These are phyloP conservation scores for Anhinga rufa DNA, from an alignment of 2,113 vertebrate species.

Conservation along the genomic window DNA sequence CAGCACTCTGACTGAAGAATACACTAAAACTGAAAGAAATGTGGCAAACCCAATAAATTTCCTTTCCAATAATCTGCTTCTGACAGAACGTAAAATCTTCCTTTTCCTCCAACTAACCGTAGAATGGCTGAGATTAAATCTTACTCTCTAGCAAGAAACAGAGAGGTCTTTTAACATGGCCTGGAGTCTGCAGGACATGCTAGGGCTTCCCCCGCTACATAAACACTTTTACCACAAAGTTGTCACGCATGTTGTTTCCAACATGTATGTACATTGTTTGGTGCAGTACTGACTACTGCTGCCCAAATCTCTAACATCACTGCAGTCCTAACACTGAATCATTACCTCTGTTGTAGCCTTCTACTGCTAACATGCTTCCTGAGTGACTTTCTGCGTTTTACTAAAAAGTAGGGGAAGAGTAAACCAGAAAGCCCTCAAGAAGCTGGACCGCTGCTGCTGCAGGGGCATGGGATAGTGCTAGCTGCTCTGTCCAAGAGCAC, in stretches of 20 bases:
- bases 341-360: not conserved
- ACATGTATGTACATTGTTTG: accelerated
- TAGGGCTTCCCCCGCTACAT: not conserved
- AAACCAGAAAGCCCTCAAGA: not conserved
- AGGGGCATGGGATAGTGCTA: accelerated
- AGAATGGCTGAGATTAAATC: not conserved
- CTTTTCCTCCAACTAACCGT: not conserved
- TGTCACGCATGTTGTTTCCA: not conserved
- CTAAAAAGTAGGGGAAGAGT: not conserved
- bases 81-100: not conserved
- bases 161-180: not conserved
- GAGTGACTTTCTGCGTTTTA: not conserved
- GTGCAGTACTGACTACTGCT: not conserved
- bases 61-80: constrained; percentile 1
- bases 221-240: not conserved
- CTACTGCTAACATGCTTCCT: accelerated
- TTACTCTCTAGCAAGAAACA: not conserved
- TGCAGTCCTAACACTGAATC: not conserved
- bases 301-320: not conserved
- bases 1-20: not conserved
- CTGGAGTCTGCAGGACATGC: not conserved
- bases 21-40: constrained; percentile 6
- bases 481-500: not conserved
- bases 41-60: not conserved
- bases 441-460: not conserved